Evolutionary conservation across 2,888 invertebrate species (phyloP).

Genomic region (Emmelina monodactyla): DNA sequence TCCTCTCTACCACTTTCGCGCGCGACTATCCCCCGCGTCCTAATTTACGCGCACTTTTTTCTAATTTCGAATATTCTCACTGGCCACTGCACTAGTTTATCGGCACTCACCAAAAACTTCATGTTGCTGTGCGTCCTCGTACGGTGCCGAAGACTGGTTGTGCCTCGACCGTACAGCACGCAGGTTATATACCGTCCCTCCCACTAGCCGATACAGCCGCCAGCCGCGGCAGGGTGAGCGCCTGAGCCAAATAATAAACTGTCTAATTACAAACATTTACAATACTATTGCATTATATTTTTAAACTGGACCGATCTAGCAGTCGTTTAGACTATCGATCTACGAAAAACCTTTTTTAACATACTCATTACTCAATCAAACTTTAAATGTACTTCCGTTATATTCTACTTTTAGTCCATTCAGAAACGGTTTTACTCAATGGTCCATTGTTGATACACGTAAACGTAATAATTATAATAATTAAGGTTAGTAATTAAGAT

Average conservation of each 20-base stretch:
- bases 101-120: slow-evolving; percentile 58
- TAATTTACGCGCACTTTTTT: no score
- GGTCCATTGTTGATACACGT: no score
- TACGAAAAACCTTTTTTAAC: no score
- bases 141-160: slow-evolving; percentile 60
- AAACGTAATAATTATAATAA: no score
- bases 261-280: slow-evolving; percentile 23
- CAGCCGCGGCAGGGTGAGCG: slow-evolving; percentile 32
- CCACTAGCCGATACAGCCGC: slow-evolving; percentile 29
- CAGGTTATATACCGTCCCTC: slow-evolving; percentile 54
- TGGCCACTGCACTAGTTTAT: slow-evolving; percentile 20
- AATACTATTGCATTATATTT: slow-evolving; percentile 21
- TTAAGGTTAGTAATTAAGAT: no score
- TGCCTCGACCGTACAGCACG: slow-evolving; percentile 30
- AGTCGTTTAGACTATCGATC: slow-evolving; percentile 9
- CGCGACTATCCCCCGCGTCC: no score
- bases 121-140: slow-evolving; percentile 58
- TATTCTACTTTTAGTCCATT: no score
- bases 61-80: slow-evolving; percentile 12
- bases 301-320: slow-evolving; percentile 20
- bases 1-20: no score
- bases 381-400: no score
- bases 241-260: slow-evolving; percentile 37
- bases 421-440: no score
- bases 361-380: no score